Base-by-base conservation (phyloP, 1,140 invertebrate species). In the Leucophenga varia region DNA sequence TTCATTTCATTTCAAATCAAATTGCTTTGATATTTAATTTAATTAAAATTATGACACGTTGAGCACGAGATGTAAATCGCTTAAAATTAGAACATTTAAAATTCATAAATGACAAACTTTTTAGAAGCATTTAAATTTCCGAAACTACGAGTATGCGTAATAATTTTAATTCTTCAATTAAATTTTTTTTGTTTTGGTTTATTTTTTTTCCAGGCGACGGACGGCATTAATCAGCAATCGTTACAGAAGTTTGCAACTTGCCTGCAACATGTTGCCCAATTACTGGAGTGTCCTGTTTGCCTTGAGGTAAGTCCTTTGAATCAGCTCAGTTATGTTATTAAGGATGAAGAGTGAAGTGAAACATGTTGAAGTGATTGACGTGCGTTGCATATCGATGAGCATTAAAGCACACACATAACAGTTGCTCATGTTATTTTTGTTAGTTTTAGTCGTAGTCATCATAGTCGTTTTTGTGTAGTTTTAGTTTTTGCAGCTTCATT, bases 231-330 rank as follows among this genome's bases (percentile, higher is more conserved):
- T 70, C 72, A 71, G 53, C 72, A 74, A 47, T 72, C 72, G 43
- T 59, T 78, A 50, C 76, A 78, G 64, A 70, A 76, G 54, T 75
- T 78, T 58, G 75, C 76, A 36, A 63, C 64, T 39, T 78, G 75
- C 58, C 61, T 78, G 43, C 76, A 77, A 64, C 61, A 76, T 57
- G 74, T 78, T 52, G 61, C 78, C 49, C 71, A 76, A 61, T 68
- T 79, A 53, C 64, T 79, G 58, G 77, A 79, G 59, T 79, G 77
- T 68, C 77, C 77, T 49, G 76, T 79, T 42, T 78, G 76, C 54
- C 68, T 78, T 52, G 77, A 79, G 64, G 76, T 77, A 59, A 71
- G 71, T 65, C 42, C 18, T 41, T 41, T 41, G 31, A 12, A 12
- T 31, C 13, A 12, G 25, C 16, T 39, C 36, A 32, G 8, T 16